Conservation (phyloP, 2,797 vertebrate genomes). For the Sebastes elongatus region DNA sequence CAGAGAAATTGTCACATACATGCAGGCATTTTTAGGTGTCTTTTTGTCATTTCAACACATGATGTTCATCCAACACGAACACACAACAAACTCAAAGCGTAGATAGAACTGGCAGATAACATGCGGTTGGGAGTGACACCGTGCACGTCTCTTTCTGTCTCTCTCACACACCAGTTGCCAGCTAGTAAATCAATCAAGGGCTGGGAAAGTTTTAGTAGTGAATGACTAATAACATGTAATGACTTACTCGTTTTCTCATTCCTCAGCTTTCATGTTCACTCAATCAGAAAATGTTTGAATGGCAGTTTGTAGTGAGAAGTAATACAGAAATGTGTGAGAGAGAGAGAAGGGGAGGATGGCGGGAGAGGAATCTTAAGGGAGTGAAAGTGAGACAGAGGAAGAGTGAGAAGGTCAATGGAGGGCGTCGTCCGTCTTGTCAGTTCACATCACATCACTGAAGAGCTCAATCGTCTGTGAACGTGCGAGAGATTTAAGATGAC, state of each 20-base stretch:
- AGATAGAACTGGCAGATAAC: neutral
- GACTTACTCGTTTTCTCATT: neutral
- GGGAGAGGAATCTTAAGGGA: neutral
- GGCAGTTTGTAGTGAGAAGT: neutral
- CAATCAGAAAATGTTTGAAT: conserved; percentile 6
- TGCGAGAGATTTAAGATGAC: conserved; percentile 10
- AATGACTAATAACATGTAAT: neutral
- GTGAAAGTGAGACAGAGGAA: conserved; percentile 1
- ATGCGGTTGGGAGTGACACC: neutral
- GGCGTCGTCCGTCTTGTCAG: conserved; percentile 31
- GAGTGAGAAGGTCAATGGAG: conserved; percentile 14
- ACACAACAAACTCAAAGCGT: neutral
- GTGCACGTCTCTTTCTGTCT: neutral
- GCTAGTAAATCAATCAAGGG: neutral
- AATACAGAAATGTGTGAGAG: neutral
- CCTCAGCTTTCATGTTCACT: neutral
- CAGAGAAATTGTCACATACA: no score
- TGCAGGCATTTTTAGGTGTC: no score
- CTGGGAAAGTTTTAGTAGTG: neutral
- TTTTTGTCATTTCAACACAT: neutral
- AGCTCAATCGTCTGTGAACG: neutral
- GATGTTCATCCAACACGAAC: neutral
- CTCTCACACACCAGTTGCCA: neutral
- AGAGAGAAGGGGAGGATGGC: neutral
- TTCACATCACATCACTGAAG: conserved; percentile 26